Percentiles rank a stretch among this genome's conserved stretches.
Evolutionary conservation across 2,888 invertebrate genomes (phyloP).

Genomic region (Gymnosoma rotundatum): DNA sequence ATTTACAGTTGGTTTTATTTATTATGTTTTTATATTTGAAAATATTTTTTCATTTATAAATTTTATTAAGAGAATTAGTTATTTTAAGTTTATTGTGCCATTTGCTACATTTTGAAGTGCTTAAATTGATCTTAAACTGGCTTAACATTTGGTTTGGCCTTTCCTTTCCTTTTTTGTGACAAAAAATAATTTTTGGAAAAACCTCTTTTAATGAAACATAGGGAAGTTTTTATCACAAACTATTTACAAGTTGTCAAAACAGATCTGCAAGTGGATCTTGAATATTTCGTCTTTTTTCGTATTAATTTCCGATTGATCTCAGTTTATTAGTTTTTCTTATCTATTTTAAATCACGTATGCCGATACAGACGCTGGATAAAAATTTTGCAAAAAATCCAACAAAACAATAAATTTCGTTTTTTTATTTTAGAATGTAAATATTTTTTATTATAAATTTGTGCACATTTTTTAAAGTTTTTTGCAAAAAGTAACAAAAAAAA

Average conservation of each 20-base stretch:
- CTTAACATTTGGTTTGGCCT: too few species aligned
- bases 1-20: neutral
- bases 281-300: too few species aligned
- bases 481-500: neutral
- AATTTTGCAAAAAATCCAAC: neutral
- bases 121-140: too few species aligned
- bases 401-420: conserved; percentile 36
- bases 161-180: too few species aligned
- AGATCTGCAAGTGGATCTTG: neutral
- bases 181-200: too few species aligned
- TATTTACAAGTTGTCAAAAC: neutral
- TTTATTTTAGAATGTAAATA: conserved; percentile 55
- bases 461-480: conserved; percentile 3
- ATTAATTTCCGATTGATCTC: conserved; percentile 3
- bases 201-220: neutral
- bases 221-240: too few species aligned
- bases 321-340: too few species aligned
- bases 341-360: too few species aligned
- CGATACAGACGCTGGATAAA: too few species aligned
- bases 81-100: neutral
- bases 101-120: neutral
- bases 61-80: neutral
- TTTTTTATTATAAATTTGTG: conserved; percentile 53
- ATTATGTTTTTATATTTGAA: neutral
- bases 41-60: neutral